Percentiles rank a stretch among this genome's conserved stretches.
Evolutionary conservation across 2,113 vertebrate species (phyloP).

Genomic region (Microtus oregoni): DNA sequence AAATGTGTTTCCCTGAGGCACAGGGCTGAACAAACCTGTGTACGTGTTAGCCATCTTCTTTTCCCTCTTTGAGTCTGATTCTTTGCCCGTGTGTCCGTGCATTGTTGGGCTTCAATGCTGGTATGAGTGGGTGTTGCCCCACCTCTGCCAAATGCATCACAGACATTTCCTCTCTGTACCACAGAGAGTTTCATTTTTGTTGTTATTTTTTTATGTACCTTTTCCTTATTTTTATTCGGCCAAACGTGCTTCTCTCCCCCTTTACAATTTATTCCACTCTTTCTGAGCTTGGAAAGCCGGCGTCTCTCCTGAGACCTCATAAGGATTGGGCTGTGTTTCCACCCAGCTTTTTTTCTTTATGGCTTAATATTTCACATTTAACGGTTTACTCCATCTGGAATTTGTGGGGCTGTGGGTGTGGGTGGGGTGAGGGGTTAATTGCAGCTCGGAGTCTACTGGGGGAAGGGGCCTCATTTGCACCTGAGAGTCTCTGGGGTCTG

Average conservation of each 20-base stretch:
- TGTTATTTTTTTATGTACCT: not conserved
- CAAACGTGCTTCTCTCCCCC: not conserved
- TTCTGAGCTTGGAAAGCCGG: constrained; percentile 9
- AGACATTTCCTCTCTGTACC: not conserved
- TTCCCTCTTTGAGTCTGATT: not conserved
- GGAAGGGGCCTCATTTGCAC: constrained; percentile 38
- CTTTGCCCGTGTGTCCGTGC: not conserved
- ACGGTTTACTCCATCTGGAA: constrained; percentile 61
- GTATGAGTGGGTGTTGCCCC: not conserved
- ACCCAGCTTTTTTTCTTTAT: not conserved
- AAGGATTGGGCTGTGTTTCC: constrained; percentile 62
- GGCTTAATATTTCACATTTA: constrained; percentile 68
- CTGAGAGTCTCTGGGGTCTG: not conserved
- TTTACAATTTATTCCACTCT: not conserved
- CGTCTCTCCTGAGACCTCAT: constrained; percentile 52
- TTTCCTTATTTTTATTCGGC: not conserved
- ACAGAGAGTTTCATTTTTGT: not conserved
- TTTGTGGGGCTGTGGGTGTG: constrained; percentile 40
- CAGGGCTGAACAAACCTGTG: not conserved
- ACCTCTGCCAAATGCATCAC: not conserved
- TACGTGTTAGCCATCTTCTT: not conserved
- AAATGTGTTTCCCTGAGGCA: not conserved
- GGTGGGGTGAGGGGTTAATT: constrained; percentile 59
- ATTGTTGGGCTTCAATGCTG: not conserved
- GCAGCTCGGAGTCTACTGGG: not conserved